Percentiles rank a stretch among this genome's conserved stretches.
Conservation (phyloP, 2,113 vertebrate species). For the Callipepla squamata region DNA sequence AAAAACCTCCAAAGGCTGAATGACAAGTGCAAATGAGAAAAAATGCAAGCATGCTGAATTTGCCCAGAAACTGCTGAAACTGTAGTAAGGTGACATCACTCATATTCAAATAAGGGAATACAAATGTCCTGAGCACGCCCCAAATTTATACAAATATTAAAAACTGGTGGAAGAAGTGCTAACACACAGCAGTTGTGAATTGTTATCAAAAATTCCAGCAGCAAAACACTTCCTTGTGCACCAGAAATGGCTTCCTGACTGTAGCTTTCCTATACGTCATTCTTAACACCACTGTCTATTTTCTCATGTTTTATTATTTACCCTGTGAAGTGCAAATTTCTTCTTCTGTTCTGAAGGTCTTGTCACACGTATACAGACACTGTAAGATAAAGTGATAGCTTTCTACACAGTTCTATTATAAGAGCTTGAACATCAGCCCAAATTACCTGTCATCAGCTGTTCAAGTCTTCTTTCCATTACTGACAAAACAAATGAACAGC, state of each 20-base stretch:
- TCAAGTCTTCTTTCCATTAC: slow-evolving; percentile 66
- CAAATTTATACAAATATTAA: not conserved
- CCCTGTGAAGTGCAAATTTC: slow-evolving; percentile 62
- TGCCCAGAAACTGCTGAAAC: not conserved
- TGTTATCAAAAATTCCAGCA: not conserved
- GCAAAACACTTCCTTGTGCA: not conserved
- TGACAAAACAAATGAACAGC: slow-evolving; percentile 74
- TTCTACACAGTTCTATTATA: slow-evolving; percentile 63
- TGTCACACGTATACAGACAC: slow-evolving; percentile 65
- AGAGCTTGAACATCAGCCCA: slow-evolving; percentile 65
- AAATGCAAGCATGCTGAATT: not conserved
- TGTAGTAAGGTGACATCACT: not conserved
- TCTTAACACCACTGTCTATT: slow-evolving; percentile 43
- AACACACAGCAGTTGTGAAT: rapidly evolving
- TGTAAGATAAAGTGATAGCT: slow-evolving; percentile 72
- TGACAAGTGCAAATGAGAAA: slow-evolving; percentile 28
- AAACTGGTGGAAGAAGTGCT: not conserved
- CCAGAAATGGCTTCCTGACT: slow-evolving; percentile 8
- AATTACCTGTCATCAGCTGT: slow-evolving; percentile 75
- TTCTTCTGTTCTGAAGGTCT: slow-evolving; percentile 62
- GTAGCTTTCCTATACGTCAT: not conserved
- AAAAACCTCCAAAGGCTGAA: not conserved
- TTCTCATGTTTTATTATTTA: slow-evolving; percentile 71
- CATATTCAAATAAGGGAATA: not conserved
- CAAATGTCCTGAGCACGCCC: not conserved